Percentiles rank a stretch among this genome's conserved stretches.
These are phyloP conservation scores for Sinodicranocentrus sp. DNA, from an alignment of 2,888 invertebrate species.

Conservation along the genomic window DNA sequence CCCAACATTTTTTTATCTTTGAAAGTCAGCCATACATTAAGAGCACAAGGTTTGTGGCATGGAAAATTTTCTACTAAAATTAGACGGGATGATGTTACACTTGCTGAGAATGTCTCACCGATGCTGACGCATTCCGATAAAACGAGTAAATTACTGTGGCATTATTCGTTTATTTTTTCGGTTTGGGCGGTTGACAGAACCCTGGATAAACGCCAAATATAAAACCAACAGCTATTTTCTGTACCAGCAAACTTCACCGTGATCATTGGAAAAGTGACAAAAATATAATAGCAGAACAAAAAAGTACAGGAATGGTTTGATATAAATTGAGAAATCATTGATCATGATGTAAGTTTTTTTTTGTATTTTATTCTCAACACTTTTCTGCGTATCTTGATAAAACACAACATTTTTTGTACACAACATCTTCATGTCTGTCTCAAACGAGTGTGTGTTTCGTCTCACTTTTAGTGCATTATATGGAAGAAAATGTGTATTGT, in stretches of 20 bases:
- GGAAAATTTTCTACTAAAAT: conserved; percentile 20
- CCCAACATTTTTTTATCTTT: too few relatives aligned
- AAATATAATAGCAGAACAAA: too few relatives aligned
- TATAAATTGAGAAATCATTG: not conserved
- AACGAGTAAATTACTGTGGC: not conserved
- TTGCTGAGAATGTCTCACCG: not conserved
- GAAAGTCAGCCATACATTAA: too few relatives aligned
- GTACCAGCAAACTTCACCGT: too few relatives aligned
- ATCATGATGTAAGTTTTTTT: not conserved
- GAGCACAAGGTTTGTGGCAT: too few relatives aligned
- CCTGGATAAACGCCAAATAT: conserved; percentile 5
- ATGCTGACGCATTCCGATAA: not conserved
- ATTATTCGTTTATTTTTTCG: not conserved
- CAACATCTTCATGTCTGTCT: not conserved
- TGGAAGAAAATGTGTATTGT: conserved; percentile 20
- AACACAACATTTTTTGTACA: not conserved
- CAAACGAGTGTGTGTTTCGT: not conserved
- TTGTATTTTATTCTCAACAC: not conserved
- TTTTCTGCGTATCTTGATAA: not conserved
- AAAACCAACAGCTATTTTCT: too few relatives aligned
- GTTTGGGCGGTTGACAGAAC: not conserved
- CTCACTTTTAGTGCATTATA: not conserved
- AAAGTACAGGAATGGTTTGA: not conserved
- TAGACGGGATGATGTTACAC: too few relatives aligned
- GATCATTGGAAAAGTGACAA: too few relatives aligned